Conservation (phyloP, 2,113 vertebrate genomes). For the Aspiorhynchus laticeps region DNA sequence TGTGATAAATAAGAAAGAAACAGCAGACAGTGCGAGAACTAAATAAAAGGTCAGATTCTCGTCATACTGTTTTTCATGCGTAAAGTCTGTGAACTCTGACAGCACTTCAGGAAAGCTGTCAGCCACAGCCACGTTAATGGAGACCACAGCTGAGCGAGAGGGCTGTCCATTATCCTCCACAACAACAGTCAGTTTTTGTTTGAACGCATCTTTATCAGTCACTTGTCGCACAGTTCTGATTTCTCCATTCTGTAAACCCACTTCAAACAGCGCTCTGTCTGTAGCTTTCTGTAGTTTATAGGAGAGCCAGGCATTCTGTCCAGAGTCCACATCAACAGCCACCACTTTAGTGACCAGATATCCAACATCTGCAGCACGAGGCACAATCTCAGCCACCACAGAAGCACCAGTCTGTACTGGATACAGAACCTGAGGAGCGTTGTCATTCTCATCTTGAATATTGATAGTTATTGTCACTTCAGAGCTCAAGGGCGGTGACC, state of each 20-base stretch:
- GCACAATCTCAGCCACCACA: constrained; percentile 54
- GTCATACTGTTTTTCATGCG: constrained; percentile 52
- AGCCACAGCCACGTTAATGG: constrained; percentile 29
- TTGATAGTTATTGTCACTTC: constrained; percentile 19
- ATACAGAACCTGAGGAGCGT: constrained; percentile 42
- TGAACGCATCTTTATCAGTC: constrained; percentile 53
- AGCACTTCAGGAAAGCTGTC: constrained; percentile 44
- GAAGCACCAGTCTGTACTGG: constrained; percentile 24
- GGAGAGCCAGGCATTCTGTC: constrained; percentile 60
- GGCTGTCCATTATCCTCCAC: constrained; percentile 54
- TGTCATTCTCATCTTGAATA: constrained; percentile 17
- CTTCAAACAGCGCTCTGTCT: constrained; percentile 54
- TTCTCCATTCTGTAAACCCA: constrained; percentile 51
- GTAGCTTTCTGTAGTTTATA: constrained; percentile 54
- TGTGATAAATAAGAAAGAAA: constrained; percentile 74
- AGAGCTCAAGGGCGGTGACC: constrained; percentile 58
- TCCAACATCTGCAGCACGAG: constrained; percentile 63
- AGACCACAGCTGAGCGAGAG: constrained; percentile 32
- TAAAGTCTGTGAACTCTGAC: constrained; percentile 58
- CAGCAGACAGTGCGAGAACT: constrained; percentile 62
- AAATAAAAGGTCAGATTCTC: constrained; percentile 57
- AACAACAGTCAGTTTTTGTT: constrained; percentile 53
- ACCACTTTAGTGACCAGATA: constrained; percentile 67
- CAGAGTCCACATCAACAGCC: constrained; percentile 71
- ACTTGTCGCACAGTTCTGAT: constrained; percentile 52